These are phyloP conservation scores for Sinocyclocheilus grahami DNA, from an alignment of 2,113 vertebrate genomes.

Conservation along the genomic window DNA sequence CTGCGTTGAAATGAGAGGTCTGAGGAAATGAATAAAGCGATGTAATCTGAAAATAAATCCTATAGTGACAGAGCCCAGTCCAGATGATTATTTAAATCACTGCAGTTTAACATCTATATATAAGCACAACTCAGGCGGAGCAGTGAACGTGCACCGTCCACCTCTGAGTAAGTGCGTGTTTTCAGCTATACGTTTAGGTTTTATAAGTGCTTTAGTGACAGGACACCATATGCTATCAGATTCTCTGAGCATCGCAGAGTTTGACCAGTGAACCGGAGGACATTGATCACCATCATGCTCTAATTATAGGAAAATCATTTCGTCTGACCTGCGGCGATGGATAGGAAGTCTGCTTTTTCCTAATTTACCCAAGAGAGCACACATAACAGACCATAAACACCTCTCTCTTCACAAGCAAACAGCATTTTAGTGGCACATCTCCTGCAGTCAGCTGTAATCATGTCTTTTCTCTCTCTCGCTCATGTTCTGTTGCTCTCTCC, in stretches of 20 bases:
- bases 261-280: conserved; percentile 16
- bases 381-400: neutral
- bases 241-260: neutral
- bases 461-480: neutral
- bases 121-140: neutral
- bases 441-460: neutral
- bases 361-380: neutral
- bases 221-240: neutral
- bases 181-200: conserved; percentile 2
- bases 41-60: conserved; percentile 32
- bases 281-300: conserved; percentile 50
- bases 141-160: neutral
- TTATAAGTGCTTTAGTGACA: too few species aligned
- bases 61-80: neutral
- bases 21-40: neutral
- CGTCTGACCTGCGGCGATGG: neutral
- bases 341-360: neutral
- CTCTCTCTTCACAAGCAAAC: neutral
- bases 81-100: conserved; percentile 26
- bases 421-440: neutral
- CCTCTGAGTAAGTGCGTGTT: conserved; percentile 11
- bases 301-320: conserved; percentile 51
- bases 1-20: neutral
- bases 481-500: neutral
- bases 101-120: conserved; percentile 28